A percentile compares a stretch with the other conserved stretches of the same genome.
Conservation (phyloP, 2,797 vertebrate species). For the Melanotaenia parkinsoni region DNA sequence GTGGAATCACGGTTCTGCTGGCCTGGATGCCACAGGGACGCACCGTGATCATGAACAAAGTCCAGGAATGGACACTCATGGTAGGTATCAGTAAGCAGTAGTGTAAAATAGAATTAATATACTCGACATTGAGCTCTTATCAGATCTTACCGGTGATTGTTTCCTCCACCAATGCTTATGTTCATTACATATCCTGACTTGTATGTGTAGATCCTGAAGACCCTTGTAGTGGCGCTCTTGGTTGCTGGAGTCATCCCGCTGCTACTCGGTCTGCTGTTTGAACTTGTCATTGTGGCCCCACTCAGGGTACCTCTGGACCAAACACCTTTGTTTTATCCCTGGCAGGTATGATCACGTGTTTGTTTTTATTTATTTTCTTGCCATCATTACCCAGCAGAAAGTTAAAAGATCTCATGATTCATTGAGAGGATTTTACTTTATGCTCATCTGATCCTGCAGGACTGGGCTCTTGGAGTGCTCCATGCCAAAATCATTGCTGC, state of each 20-base stretch:
- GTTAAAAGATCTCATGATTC: not conserved
- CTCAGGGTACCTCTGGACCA: slow-evolving; percentile 97
- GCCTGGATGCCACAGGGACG: slow-evolving; percentile 99
- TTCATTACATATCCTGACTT: slow-evolving; percentile 1
- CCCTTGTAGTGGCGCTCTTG: slow-evolving; percentile 92
- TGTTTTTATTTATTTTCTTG: not conserved
- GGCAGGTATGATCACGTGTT: slow-evolving; percentile 88
- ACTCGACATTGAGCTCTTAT: not conserved
- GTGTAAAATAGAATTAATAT: not conserved
- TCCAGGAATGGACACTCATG: slow-evolving; percentile 98
- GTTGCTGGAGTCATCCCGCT: slow-evolving; percentile 96
- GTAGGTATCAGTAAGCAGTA: slow-evolving; percentile 66
- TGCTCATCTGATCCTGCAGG: slow-evolving; percentile 74
- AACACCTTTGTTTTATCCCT: slow-evolving; percentile 97
- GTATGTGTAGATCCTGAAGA: slow-evolving; percentile 92
- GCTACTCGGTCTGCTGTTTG: slow-evolving; percentile 94
- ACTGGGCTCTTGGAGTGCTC: slow-evolving; percentile 98
- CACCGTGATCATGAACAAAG: slow-evolving; percentile 93
- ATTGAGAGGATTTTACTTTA: not conserved
- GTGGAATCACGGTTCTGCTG: slow-evolving; percentile 92
- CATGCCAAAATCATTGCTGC: slow-evolving; percentile 99
- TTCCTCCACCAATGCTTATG: not conserved
- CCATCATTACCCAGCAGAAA: not conserved
- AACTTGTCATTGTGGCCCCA: slow-evolving; percentile 96
- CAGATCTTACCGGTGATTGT: not conserved